Conservation (phyloP, 2,797 vertebrate genomes). For the Eulemur albifrons region DNA sequence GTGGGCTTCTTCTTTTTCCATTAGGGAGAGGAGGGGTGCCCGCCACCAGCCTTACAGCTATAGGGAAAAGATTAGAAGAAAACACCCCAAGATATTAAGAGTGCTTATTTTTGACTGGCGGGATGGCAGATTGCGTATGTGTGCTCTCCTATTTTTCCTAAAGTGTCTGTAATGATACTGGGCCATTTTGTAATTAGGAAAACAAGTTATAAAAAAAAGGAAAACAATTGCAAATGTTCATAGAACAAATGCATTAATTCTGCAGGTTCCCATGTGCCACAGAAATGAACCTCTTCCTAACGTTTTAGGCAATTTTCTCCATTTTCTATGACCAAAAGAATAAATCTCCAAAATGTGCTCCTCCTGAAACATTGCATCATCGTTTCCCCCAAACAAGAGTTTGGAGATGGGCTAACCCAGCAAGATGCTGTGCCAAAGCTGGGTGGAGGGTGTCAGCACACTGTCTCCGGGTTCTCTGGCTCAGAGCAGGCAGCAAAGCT, state of each 20-base stretch:
- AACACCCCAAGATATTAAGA: neutral
- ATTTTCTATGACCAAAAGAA: neutral
- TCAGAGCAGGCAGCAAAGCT: neutral
- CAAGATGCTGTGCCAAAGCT: neutral
- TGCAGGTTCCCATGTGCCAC: neutral
- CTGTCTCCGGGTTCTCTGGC: neutral
- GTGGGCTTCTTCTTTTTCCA: too few species aligned
- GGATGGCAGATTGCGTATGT: neutral
- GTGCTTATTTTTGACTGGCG: neutral
- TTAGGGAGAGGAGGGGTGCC: too few species aligned
- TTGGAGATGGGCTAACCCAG: neutral
- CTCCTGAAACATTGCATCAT: neutral
- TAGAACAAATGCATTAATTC: neutral
- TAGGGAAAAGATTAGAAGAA: neutral
- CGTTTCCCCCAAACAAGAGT: neutral
- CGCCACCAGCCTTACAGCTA: too few species aligned
- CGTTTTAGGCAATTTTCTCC: neutral
- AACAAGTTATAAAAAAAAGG: neutral
- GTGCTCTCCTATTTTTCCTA: neutral
- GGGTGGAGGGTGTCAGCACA: neutral
- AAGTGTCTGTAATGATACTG: neutral
- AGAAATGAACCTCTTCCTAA: neutral
- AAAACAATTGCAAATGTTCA: neutral
- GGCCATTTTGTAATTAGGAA: neutral
- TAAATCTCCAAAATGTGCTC: neutral